Percentiles rank a stretch among this genome's conserved stretches.
phyloP scores from a whole-genome alignment of 2,113 vertebrate genomes.

The Rhineura floridana region DNA sequence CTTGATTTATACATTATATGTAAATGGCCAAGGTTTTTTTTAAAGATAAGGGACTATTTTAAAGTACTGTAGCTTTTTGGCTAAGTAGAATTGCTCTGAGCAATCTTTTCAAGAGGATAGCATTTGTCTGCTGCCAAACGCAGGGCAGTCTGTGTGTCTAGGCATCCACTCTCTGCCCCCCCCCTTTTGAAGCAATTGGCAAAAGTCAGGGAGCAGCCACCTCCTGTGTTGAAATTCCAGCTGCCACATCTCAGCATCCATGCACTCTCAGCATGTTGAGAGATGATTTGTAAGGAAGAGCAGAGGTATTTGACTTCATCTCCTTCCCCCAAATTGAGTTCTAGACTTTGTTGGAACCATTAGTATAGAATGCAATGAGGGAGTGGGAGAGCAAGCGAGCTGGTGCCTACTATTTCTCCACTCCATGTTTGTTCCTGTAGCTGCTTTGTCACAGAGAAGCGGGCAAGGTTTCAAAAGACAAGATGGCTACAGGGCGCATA shows the following conservation, averaged over 20 bases:
- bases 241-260: neutral
- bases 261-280: neutral
- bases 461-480: neutral
- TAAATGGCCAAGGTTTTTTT: neutral
- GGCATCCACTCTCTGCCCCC: neutral
- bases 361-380: neutral
- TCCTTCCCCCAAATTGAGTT: neutral
- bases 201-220: neutral
- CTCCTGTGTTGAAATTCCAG: neutral
- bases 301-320: neutral
- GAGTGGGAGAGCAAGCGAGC: neutral
- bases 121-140: neutral
- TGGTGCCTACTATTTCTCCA: neutral
- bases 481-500: neutral
- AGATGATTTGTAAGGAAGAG: neutral
- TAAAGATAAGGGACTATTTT: neutral
- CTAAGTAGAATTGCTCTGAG: neutral
- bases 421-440: neutral
- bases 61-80: neutral
- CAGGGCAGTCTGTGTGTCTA: neutral
- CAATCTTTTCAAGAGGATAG: neutral
- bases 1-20: no score
- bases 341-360: neutral
- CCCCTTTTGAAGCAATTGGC: neutral
- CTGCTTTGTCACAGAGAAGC: neutral